Evolutionary conservation across 2,888 invertebrate species (phyloP), one percentile per base, ranked within the genome.

Genomic region (Biston stratarius): DNA sequence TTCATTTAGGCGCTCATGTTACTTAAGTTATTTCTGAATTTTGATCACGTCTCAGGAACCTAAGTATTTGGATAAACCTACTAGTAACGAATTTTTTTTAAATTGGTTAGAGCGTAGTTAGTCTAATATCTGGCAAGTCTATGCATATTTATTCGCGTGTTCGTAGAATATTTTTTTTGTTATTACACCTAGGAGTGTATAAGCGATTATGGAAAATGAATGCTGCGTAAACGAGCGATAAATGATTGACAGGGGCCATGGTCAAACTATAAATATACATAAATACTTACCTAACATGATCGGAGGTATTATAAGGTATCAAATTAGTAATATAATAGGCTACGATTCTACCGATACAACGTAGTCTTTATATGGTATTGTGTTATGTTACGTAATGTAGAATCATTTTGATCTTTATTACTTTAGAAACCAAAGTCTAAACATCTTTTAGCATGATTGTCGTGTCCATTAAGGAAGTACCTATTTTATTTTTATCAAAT

Each of bases 181-280:
- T 11, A 14, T 51, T 52, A 53, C 6, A 55, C 42, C 24, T 58
- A 42, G 6, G 9, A 5, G 6, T 38, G 3, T 24, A 24, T 40
- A 55, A 15, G 66, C 48, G 66, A 61, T 66, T 66, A 65, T 36
- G 51, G 61, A 47, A 56, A 61, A 63, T 40, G 44, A 12, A 60
- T 60, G 61, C 45, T 66, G 63, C 61, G 68, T 68, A 59, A 65
- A 58, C 60, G 60, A 12, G 48, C 61, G 58, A 42, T 47, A 60
- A 61, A 52, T 24, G 56, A 66, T 57, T 62, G 63, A 56, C 66
- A 64, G 42, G 15, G 44, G 34, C 67, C 63, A 63, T 64, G 63
- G 63, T 44, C 44, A 49, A 56, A 45, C 48, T 36, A 55, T 40
- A 47, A 45, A 15, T 45, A 15, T 14, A 14, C 47, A 24, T 60